Conservation (phyloP, 1,140 invertebrate genomes). For the Lepidotrigona ventralis region DNA sequence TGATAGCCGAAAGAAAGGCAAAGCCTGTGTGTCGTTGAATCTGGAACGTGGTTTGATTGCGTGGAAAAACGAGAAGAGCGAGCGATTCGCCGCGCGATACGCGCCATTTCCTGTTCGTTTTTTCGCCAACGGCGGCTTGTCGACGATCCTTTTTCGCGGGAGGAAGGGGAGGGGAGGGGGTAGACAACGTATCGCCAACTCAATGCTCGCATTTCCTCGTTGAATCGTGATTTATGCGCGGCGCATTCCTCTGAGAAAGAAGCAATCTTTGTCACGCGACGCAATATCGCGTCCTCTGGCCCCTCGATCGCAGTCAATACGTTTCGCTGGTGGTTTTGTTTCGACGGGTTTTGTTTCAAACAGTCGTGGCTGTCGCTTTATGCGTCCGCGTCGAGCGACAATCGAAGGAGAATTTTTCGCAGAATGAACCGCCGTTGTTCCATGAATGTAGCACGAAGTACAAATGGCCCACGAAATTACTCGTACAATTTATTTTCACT, state of each 20-base stretch:
- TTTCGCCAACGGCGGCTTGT: constrained; percentile 16
- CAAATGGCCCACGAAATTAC: no score
- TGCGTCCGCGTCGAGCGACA: not conserved
- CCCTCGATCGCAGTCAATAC: not conserved
- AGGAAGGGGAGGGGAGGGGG: no score
- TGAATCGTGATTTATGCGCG: constrained; percentile 12
- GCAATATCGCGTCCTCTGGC: constrained; percentile 5
- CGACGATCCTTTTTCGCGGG: not conserved
- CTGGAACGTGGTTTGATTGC: constrained; percentile 38
- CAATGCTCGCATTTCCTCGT: not conserved
- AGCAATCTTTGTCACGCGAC: constrained; percentile 34
- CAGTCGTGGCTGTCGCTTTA: constrained; percentile 3
- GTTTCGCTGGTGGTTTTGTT: not conserved
- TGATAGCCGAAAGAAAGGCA: constrained; percentile 6
- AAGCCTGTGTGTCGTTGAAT: constrained; percentile 20
- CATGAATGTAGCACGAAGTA: not conserved
- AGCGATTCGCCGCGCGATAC: constrained; percentile 20
- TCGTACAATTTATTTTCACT: no score
- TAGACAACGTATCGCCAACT: not conserved
- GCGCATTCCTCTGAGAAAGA: constrained; percentile 8
- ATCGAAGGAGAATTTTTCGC: not conserved
- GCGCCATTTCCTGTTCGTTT: not conserved
- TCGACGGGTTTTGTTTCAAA: not conserved
- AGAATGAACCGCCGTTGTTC: not conserved
- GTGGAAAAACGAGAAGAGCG: constrained; percentile 31